phyloP scores from a whole-genome alignment of 2,888 invertebrate genomes.

The Megamerina dolium region DNA sequence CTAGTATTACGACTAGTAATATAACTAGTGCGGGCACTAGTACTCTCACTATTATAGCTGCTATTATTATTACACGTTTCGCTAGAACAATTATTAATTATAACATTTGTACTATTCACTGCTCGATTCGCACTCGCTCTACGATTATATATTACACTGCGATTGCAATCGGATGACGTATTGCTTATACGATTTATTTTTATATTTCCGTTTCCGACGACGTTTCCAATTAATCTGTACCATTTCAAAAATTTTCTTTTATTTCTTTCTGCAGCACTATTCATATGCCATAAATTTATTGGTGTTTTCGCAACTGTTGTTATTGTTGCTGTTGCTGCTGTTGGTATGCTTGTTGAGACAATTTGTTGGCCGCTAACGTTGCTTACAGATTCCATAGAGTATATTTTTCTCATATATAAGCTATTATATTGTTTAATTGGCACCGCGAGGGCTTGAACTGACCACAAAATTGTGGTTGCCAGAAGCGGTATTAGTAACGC shows the following conservation, averaged over 20 bases:
- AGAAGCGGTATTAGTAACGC: constrained; percentile 38
- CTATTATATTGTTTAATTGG: too few species aligned
- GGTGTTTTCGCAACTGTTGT: neutral
- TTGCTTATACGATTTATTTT: constrained; percentile 2
- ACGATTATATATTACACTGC: constrained; percentile 18
- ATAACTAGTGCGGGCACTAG: neutral
- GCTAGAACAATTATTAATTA: neutral
- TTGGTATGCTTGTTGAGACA: constrained; percentile 8
- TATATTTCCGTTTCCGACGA: constrained; percentile 22
- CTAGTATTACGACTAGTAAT: constrained; percentile 13
- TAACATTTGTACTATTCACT: constrained; percentile 1
- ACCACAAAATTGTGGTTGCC: constrained; percentile 33
- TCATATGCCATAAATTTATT: constrained; percentile 6
- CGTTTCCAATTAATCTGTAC: constrained; percentile 32
- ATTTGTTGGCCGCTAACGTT: constrained; percentile 12
- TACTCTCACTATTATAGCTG: too few species aligned
- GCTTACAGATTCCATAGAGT: too few species aligned
- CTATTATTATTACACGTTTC: neutral
- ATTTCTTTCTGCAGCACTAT: neutral
- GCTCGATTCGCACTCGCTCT: neutral
- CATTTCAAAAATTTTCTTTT: constrained; percentile 21
- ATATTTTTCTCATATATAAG: too few species aligned
- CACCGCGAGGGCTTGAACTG: constrained; percentile 48
- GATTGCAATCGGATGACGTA: too few species aligned
- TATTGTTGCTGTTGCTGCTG: constrained; percentile 10